These are phyloP conservation scores for Herpailurus yagouaroundi DNA, from an alignment of 2,113 vertebrate species.

Conservation along the genomic window DNA sequence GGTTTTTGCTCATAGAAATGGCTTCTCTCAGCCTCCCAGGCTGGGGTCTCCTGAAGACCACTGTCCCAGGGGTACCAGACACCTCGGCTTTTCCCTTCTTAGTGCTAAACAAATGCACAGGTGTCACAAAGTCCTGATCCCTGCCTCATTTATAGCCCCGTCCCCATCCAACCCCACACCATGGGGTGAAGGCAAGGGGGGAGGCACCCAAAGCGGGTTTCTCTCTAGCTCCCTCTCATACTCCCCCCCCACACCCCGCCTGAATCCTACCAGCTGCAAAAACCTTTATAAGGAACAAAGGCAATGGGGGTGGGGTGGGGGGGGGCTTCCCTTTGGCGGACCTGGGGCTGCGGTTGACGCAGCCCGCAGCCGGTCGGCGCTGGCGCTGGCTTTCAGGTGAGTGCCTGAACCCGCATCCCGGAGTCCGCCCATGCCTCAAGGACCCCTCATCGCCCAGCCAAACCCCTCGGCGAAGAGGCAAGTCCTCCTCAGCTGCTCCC, in stretches of 20 bases:
- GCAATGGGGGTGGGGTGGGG: slow-evolving; percentile 45
- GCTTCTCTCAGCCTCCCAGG: slow-evolving; percentile 17
- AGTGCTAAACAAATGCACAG: slow-evolving; percentile 54
- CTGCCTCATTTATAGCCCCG: background rate
- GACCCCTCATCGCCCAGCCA: background rate
- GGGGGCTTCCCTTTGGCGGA: background rate
- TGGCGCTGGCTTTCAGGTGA: slow-evolving; percentile 58
- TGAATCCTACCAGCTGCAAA: slow-evolving; percentile 48
- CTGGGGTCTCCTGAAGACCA: background rate
- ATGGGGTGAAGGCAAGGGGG: background rate
- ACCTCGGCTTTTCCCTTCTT: slow-evolving; percentile 13
- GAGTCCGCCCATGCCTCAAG: background rate
- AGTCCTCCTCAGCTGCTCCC: background rate
- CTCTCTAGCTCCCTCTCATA: slow-evolving; percentile 6
- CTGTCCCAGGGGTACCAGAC: background rate
- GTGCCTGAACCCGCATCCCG: background rate
- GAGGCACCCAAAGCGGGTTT: background rate
- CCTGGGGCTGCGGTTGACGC: slow-evolving; percentile 22
- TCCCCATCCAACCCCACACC: background rate
- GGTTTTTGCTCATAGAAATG: slow-evolving; percentile 56
- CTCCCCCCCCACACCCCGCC: background rate
- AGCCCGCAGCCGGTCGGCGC: background rate
- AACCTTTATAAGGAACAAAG: slow-evolving; percentile 76
- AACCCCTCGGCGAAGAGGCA: background rate
- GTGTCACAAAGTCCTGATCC: slow-evolving; percentile 51